A percentile compares a stretch with the other conserved stretches of the same genome.
phyloP scores from a whole-genome alignment of 2,888 invertebrate species.

The Hirtodrosophila alboralis region DNA sequence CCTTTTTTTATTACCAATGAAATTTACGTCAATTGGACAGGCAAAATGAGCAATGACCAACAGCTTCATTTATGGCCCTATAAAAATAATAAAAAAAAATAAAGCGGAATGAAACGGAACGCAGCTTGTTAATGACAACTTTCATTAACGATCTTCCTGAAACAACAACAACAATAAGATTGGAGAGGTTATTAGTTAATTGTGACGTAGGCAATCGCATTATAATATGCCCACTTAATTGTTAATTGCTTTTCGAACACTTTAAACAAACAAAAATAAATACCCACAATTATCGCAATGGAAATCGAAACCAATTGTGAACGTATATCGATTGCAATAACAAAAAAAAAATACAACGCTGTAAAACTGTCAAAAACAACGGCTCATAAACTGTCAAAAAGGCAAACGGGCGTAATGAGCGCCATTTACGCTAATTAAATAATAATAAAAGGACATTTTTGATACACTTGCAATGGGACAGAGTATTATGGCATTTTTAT shows the following conservation, averaged over 20 bases:
- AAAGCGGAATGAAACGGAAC: conserved; percentile 31
- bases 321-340: conserved; percentile 5
- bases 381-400: conserved; percentile 61
- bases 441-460: conserved; percentile 57
- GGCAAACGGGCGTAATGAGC: conserved; percentile 36
- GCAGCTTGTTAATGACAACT: conserved; percentile 61
- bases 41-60: conserved; percentile 6
- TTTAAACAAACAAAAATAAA: conserved; percentile 70
- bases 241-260: conserved; percentile 76
- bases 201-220: conserved; percentile 69
- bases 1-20: conserved; percentile 18
- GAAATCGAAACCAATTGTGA: conserved; percentile 33
- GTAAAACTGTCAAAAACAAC: conserved; percentile 63
- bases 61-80: conserved; percentile 34
- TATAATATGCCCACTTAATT: conserved; percentile 71
- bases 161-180: conserved; percentile 5
- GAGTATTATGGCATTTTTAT: too few relatives aligned
- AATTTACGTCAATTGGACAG: conserved; percentile 43
- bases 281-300: conserved; percentile 59
- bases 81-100: too few relatives aligned
- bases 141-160: conserved; percentile 57
- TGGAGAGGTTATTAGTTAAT: conserved; percentile 68
- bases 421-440: conserved; percentile 57
- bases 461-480: too few relatives aligned
- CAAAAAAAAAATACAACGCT: too few relatives aligned